phyloP scores from a whole-genome alignment of 2,797 vertebrate species.

The Alcedo quadribrachys region DNA sequence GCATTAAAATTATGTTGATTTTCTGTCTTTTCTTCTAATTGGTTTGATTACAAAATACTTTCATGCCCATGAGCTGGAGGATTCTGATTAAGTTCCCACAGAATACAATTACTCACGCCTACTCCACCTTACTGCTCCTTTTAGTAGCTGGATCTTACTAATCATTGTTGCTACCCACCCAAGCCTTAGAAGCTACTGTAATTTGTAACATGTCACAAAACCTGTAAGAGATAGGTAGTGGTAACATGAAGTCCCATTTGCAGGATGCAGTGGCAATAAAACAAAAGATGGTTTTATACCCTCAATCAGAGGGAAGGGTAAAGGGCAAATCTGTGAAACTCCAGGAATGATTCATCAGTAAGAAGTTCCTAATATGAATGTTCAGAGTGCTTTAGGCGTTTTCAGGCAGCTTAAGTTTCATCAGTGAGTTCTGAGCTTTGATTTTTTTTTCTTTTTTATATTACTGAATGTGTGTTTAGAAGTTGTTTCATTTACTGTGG shows the following conservation, averaged over 20 bases:
- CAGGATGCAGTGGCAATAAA: background rate
- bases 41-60: conserved; percentile 18
- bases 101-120: conserved; percentile 23
- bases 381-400: background rate
- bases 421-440: background rate
- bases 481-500: background rate
- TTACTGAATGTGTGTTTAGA: background rate
- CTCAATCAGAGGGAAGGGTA: background rate
- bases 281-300: background rate
- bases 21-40: background rate
- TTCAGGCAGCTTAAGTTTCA: background rate
- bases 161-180: background rate
- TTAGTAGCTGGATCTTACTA: background rate
- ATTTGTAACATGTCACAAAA: background rate
- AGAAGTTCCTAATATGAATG: background rate
- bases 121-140: conserved; percentile 3
- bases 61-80: background rate
- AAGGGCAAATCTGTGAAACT: background rate
- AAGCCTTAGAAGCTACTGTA: background rate
- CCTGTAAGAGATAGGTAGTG: background rate
- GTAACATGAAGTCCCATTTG: background rate
- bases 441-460: background rate
- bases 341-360: background rate
- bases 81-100: background rate
- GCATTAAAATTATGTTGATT: background rate